phyloP scores from a whole-genome alignment of 2,888 invertebrate genomes.

The Pyrrhosoma nymphula region DNA sequence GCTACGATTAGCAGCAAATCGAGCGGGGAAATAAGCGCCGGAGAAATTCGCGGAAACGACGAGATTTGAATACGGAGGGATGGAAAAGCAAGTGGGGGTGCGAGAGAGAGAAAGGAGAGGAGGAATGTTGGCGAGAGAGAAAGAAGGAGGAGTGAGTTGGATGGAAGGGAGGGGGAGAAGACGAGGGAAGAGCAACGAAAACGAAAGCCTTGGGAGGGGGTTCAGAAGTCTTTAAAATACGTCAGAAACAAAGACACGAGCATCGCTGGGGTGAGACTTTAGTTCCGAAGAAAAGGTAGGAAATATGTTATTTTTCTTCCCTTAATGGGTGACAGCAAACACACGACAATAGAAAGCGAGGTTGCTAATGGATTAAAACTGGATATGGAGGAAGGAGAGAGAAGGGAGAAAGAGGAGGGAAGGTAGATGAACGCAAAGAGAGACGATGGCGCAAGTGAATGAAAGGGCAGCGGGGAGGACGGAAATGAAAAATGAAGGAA shows the following conservation, averaged over 20 bases:
- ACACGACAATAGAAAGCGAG: neutral
- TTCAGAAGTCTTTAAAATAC: neutral
- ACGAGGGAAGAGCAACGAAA: neutral
- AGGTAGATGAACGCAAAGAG: neutral
- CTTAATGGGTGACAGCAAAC: neutral
- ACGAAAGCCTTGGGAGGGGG: neutral
- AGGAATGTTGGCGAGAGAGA: neutral
- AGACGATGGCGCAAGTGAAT: neutral
- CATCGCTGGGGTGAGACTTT: neutral
- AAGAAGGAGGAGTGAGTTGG: neutral
- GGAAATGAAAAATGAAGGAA: slow-evolving; percentile 10
- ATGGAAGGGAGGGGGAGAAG: neutral
- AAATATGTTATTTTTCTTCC: neutral
- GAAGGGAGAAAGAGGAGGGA: neutral
- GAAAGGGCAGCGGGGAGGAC: neutral
- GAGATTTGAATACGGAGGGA: slow-evolving; percentile 28
- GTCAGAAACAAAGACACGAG: slow-evolving; percentile 15
- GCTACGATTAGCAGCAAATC: slow-evolving; percentile 60
- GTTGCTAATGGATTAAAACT: slow-evolving; percentile 33
- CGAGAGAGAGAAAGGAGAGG: neutral
- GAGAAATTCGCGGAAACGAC: slow-evolving; percentile 30
- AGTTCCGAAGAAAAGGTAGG: neutral
- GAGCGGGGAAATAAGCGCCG: slow-evolving; percentile 34
- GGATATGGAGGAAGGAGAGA: neutral
- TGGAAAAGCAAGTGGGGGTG: neutral